Conservation (phyloP, 1,140 invertebrate species). For the Condylostylus longicornis region DNA sequence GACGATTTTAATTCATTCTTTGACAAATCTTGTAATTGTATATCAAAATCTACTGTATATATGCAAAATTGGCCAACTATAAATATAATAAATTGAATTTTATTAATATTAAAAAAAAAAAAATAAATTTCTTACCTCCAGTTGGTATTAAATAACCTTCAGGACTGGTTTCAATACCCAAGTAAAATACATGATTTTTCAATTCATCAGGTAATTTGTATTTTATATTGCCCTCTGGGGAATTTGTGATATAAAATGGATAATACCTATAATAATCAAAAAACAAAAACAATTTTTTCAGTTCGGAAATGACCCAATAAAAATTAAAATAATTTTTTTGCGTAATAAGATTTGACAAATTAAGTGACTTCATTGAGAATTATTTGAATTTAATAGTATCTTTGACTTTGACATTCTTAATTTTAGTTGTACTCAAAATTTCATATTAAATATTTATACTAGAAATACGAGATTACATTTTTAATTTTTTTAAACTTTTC, state of each 20-base stretch:
- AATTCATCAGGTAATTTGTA: constrained; percentile 56
- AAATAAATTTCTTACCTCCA: constrained; percentile 42
- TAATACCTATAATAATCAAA: constrained; percentile 50
- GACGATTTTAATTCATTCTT: constrained; percentile 63
- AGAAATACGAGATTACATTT: not conserved
- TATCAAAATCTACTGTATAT: constrained; percentile 46
- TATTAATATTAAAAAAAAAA: no score
- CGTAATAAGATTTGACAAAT: no score
- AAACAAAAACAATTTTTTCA: not conserved
- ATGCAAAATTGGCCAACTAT: constrained; percentile 55
- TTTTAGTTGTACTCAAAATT: not conserved
- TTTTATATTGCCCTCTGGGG: constrained; percentile 63
- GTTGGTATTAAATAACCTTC: constrained; percentile 64
- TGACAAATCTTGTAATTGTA: no score
- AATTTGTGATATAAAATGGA: constrained; percentile 86
- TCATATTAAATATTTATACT: not conserved
- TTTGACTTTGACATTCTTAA: not conserved
- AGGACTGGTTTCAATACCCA: constrained; percentile 59
- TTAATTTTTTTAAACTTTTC: not conserved
- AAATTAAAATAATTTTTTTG: no score
- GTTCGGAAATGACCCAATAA: not conserved
- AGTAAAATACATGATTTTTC: constrained; percentile 53
- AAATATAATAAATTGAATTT: constrained; percentile 8
- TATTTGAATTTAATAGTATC: not conserved
- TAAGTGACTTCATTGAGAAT: no score